Percentiles rank a stretch among this genome's conserved stretches.
Conservation (phyloP, 1,140 invertebrate genomes). For the Holotrichia oblita region DNA sequence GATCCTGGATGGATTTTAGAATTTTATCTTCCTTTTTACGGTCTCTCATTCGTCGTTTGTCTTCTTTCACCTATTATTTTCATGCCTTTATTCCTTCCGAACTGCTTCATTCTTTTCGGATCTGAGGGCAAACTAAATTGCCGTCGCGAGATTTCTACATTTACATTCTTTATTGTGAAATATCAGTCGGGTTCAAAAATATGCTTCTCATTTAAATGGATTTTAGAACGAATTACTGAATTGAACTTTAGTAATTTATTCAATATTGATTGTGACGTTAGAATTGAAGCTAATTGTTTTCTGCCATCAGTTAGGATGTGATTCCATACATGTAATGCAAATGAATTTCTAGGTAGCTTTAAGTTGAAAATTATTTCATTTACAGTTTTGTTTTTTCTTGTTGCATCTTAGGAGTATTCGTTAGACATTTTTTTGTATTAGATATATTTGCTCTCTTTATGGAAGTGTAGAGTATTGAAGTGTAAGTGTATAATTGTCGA, state of each 20-base stretch:
- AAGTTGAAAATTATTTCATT: no score
- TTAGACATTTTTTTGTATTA: no score
- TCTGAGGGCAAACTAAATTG: neutral
- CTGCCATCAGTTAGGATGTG: neutral
- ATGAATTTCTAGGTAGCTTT: no score
- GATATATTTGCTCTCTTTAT: no score
- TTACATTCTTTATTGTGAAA: slow-evolving; percentile 32
- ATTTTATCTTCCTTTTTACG: slow-evolving; percentile 5
- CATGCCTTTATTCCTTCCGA: neutral
- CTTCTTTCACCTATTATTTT: neutral
- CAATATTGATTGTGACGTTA: neutral
- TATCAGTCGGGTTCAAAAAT: neutral
- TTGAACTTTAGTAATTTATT: neutral
- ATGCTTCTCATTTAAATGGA: slow-evolving; percentile 9
- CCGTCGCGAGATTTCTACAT: slow-evolving; percentile 15
- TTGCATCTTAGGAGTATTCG: no score
- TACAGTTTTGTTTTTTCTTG: no score
- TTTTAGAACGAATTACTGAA: neutral
- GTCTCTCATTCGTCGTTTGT: neutral
- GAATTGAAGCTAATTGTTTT: neutral
- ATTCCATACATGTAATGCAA: no score
- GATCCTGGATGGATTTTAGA: neutral
- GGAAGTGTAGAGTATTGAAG: no score
- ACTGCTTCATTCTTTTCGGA: neutral
- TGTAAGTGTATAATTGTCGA: no score